Evolutionary conservation across 2,888 invertebrate genomes (phyloP).

Genomic region (Sarcophaga carnaria): DNA sequence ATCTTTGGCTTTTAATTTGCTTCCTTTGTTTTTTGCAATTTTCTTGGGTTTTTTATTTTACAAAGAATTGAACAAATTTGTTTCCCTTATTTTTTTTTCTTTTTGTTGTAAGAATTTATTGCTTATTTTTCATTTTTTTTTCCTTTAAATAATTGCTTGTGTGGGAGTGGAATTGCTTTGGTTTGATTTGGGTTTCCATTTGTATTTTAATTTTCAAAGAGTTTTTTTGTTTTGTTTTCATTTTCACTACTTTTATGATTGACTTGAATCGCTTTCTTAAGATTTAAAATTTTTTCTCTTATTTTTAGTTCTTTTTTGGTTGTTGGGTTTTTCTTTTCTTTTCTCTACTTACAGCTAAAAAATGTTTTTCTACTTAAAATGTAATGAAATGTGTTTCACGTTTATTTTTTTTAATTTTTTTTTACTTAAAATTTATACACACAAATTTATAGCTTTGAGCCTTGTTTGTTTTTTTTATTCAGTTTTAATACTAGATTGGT

Average conservation of each 20-base stretch:
- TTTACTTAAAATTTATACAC: conserved; percentile 17
- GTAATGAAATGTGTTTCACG: conserved; percentile 30
- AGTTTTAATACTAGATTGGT: conserved; percentile 55
- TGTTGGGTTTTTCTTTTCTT: not conserved
- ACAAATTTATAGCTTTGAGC: conserved; percentile 56
- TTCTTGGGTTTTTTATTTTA: not conserved
- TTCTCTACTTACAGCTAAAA: conserved; percentile 47
- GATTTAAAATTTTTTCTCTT: conserved; percentile 23
- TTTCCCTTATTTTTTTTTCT: not conserved
- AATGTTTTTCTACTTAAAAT: conserved; percentile 38
- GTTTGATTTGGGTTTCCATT: conserved; percentile 10
- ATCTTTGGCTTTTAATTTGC: not conserved
- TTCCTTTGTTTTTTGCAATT: not conserved
- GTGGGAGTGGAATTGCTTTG: not conserved
- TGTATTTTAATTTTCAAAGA: conserved; percentile 17
- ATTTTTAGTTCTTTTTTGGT: conserved; percentile 8
- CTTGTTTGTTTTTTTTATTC: conserved; percentile 23
- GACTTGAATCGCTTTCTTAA: conserved; percentile 66
- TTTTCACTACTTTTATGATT: conserved; percentile 63
- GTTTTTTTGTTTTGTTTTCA: not conserved
- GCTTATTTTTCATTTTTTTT: conserved; percentile 11
- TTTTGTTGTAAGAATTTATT: conserved; percentile 27
- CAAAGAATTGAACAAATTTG: not conserved
- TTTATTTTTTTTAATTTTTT: not conserved
- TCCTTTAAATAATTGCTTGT: conserved; percentile 36